Percentiles rank a stretch among this genome's conserved stretches.
phyloP scores from a whole-genome alignment of 2,888 invertebrate species.

The Asteroscopus sphinx region DNA sequence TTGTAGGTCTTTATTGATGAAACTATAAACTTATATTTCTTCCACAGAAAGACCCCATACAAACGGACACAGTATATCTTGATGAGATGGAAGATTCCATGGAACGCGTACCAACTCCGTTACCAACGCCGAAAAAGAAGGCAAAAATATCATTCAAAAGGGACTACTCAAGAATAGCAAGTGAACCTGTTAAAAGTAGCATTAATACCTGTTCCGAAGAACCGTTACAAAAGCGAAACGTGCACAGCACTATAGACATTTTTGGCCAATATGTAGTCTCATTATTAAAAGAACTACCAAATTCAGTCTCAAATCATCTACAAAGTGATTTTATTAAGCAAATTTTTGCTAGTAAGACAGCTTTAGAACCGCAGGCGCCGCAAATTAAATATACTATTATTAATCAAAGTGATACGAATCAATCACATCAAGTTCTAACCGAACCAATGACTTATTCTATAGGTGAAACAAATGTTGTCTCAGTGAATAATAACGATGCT shows the following conservation, averaged over 20 bases:
- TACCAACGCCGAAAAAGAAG: slow-evolving; percentile 2
- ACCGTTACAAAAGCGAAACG: background rate
- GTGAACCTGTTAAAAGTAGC: slow-evolving; percentile 21
- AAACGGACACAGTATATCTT: slow-evolving; percentile 40
- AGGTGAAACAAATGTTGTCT: background rate
- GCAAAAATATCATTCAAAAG: background rate
- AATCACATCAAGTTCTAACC: background rate
- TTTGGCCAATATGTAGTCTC: slow-evolving; percentile 68
- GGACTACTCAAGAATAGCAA: background rate
- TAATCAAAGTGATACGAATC: background rate
- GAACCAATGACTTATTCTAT: slow-evolving; percentile 9
- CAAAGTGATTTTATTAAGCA: slow-evolving; percentile 67
- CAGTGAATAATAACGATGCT: too few species aligned
- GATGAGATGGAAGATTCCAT: slow-evolving; percentile 19
- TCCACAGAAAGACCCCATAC: slow-evolving; percentile 43
- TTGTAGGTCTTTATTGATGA: too few species aligned
- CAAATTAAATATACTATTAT: slow-evolving; percentile 6
- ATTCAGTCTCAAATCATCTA: slow-evolving; percentile 58
- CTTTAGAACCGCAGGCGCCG: slow-evolving; percentile 6
- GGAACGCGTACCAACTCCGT: background rate
- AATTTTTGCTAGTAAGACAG: slow-evolving; percentile 42
- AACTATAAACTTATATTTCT: slow-evolving; percentile 3
- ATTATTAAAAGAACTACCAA: slow-evolving; percentile 66
- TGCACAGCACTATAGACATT: slow-evolving; percentile 41
- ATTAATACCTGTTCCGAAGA: slow-evolving; percentile 15